These are phyloP conservation scores for Tamias sibiricus DNA, from an alignment of 2,113 vertebrate species.

Conservation along the genomic window DNA sequence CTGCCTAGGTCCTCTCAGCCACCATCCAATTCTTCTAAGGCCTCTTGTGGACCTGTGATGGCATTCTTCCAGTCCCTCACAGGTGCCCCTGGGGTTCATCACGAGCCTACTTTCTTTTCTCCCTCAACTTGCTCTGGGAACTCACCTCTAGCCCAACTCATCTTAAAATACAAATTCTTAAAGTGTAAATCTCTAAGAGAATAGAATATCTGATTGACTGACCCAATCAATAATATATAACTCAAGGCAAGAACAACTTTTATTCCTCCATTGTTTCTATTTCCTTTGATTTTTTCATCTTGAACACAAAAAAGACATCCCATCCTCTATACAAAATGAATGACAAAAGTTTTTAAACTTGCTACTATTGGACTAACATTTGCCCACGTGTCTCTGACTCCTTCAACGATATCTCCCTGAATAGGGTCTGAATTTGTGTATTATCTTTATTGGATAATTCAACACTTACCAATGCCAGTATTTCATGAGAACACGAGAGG, in stretches of 20 bases:
- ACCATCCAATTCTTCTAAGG: background rate
- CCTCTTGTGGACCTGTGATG: background rate
- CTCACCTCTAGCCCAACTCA: background rate
- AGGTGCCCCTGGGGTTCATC: background rate
- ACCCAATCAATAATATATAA: background rate
- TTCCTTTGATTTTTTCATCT: slow-evolving; percentile 33
- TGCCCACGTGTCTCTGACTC: background rate
- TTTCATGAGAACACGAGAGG: slow-evolving; percentile 15
- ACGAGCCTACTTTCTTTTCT: background rate
- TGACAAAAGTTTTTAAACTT: background rate
- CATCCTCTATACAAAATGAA: background rate
- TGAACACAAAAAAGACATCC: background rate
- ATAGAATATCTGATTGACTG: background rate
- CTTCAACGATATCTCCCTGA: background rate
- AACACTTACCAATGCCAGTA: background rate
- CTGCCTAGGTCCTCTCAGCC: background rate
- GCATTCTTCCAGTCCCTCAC: background rate
- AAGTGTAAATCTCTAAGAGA: background rate
- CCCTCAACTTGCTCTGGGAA: background rate
- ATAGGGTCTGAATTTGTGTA: background rate
- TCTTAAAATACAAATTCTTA: background rate
- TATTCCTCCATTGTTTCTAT: background rate
- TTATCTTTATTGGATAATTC: slow-evolving; percentile 38
- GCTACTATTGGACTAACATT: background rate
- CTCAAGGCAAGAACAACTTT: background rate